Percentiles rank a stretch among this genome's conserved stretches.
Conservation (phyloP, 2,888 invertebrate genomes). For the Apamea crenata region DNA sequence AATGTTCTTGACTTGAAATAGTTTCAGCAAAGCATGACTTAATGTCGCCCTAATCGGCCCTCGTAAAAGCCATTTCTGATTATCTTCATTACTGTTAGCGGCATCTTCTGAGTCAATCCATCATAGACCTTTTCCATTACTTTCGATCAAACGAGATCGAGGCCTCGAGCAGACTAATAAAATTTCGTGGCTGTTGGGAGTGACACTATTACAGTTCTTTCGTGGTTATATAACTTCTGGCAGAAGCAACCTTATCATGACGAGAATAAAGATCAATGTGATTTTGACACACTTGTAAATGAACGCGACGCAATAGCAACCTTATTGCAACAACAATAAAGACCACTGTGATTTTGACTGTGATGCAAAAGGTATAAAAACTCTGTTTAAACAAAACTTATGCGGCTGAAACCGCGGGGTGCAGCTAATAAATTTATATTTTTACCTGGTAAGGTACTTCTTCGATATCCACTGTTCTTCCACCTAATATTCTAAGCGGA, state of each 20-base stretch:
- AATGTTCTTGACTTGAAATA: neutral
- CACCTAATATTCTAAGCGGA: constrained; percentile 29
- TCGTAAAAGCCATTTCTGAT: neutral
- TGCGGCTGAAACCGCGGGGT: no score
- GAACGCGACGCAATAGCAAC: no score
- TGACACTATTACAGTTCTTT: no score
- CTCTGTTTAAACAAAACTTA: no score
- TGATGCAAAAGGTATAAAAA: neutral
- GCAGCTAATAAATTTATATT: no score
- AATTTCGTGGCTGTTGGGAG: no score
- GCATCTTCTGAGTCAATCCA: neutral
- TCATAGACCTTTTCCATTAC: neutral
- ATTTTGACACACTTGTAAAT: neutral
- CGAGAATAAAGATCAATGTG: neutral
- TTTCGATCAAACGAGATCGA: neutral
- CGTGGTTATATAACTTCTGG: no score
- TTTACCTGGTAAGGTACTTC: constrained; percentile 38
- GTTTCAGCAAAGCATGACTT: neutral
- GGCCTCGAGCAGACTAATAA: neutral
- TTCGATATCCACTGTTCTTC: neutral
- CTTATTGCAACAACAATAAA: no score
- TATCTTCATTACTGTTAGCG: neutral
- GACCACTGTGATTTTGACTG: no score
- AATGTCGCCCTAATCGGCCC: neutral
- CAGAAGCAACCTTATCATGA: neutral